Base-by-base conservation (phyloP, 2,888 invertebrate genomes). In the Drosophila greeni region DNA sequence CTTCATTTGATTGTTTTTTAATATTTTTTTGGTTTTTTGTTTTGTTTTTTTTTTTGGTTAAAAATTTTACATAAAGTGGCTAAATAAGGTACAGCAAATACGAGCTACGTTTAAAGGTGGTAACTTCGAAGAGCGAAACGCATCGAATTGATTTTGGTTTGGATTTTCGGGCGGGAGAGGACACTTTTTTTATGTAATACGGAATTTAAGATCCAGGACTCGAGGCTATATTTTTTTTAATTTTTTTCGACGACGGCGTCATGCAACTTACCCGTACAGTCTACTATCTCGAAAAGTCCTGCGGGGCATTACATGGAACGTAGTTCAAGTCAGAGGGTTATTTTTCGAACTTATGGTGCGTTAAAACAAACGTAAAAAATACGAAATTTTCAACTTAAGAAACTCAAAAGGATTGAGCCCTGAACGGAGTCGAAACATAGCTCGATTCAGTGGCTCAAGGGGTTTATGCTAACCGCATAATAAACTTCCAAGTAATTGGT, bases 251-350 rank as follows among this genome's bases (percentile, higher is more conserved):
- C 67, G 52, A 34, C n/a, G 53, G 80, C 82, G 82, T 86, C 88
- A 88, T 88, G 88, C 88, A 87, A 88, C 89, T 89, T 88, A 89
- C 93, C 95, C 95, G 90, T 95, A 95, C 90, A 95, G 92, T 90
- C 95, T 94, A 92, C 94, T 95, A 91, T 95, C 95, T 90, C 94
- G 94, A 91, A 95, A 94, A 91, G 95, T 95, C 92, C 94, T 93
- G 83, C 39, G 34, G 40, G 73, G 73, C 66, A 64, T 48, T 48
- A 61, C 53, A 45, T 67, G 43, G 68, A 66, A 66, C 51, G 66
- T 69, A 69, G 57, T 73, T 74, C 72, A 74, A 72, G 67, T 54
- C 67, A 66, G 42, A 66, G 66, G 49, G 58, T 66, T 66, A 66
- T 42, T 42, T 51, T 51, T 57, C 49, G 43, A 66, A 57, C 58